Evolutionary conservation across 1,140 invertebrate species (phyloP).

Genomic region (Saxidomus purpurata): DNA sequence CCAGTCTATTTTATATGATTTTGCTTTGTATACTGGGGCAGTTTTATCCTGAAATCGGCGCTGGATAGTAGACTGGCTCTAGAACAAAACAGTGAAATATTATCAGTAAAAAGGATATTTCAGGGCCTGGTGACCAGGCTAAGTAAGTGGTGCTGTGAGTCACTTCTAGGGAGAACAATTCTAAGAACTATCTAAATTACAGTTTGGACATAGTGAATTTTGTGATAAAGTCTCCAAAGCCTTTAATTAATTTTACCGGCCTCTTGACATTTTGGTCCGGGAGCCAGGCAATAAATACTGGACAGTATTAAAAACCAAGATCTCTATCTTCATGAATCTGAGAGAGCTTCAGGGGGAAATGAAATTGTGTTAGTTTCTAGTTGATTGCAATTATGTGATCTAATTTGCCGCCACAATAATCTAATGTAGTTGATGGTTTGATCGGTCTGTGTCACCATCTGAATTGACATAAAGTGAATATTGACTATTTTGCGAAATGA

Average conservation of each 20-base stretch:
- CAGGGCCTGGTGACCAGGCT: too few relatives aligned
- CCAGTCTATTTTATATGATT: too few relatives aligned
- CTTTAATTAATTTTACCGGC: not conserved
- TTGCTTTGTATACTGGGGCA: too few relatives aligned
- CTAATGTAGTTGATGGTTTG: conserved; percentile 1
- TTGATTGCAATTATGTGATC: conserved; percentile 6
- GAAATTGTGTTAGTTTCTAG: conserved; percentile 37
- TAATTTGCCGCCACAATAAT: conserved; percentile 8
- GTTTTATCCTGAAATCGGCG: too few relatives aligned
- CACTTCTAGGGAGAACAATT: too few relatives aligned
- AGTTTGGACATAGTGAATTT: too few relatives aligned
- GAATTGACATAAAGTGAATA: not conserved
- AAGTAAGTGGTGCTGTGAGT: too few relatives aligned
- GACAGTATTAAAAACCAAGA: not conserved
- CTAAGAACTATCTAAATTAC: too few relatives aligned
- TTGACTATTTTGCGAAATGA: not conserved
- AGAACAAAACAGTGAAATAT: too few relatives aligned
- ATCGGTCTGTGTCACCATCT: not conserved
- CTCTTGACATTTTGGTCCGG: not conserved
- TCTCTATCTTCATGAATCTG: not conserved
- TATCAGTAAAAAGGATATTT: too few relatives aligned
- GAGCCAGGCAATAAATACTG: not conserved
- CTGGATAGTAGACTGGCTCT: too few relatives aligned
- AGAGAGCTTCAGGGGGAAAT: not conserved
- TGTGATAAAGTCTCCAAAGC: too few relatives aligned